Base-by-base conservation (phyloP, 2,113 vertebrate genomes). In the Anolis sagrei region DNA sequence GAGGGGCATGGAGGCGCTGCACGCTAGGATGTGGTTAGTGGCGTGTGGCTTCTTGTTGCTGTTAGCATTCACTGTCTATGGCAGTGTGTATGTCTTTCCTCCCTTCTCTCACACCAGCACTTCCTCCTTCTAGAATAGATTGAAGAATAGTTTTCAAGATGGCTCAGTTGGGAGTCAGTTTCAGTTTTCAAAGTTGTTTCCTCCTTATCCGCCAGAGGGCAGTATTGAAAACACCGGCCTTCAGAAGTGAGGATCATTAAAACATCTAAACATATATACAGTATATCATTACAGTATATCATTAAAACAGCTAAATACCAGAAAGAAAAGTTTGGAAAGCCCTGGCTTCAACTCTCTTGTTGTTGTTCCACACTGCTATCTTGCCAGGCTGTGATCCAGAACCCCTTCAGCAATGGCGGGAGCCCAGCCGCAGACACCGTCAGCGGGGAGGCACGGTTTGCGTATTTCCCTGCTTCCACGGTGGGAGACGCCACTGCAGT, bases 351-450 rank as follows among this genome's bases (percentile, higher is more conserved):
- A 51, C 48, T 14, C 48, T 76, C 29, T 44, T 49, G 25, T 76
- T 76, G 48, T 4, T 39, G 9, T 27, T 44, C n/a, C 11, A 25
- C 2, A 2, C 49, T 21, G 0, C 18, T 58, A 7, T 34, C 49
- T 68, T 94, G 0, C 68, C 94, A 98, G 98, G 97, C 97, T 74
- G 97, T 98, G 91, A 98, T 98, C 95, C 97, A 98, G 94, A 98
- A 97, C 91, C 97, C 98, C 74, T 98, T 98, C 95, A 97, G 97
- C 94, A 98, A 98, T 97, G 97, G 96, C 81, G 97, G 97, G 87
- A 97, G 97, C 94, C 97, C 97, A 2, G 96, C 95, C 7, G 95
- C 96, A 2, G 97, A 98, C 76, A 94, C 96, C 5, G 96, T 96
- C 93, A 97, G 97, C 68, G 97, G 97, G 32, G 97, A 98, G 94